Evolutionary conservation across 2,888 invertebrate genomes (phyloP).

Genomic region (Teleiodes luculella): DNA sequence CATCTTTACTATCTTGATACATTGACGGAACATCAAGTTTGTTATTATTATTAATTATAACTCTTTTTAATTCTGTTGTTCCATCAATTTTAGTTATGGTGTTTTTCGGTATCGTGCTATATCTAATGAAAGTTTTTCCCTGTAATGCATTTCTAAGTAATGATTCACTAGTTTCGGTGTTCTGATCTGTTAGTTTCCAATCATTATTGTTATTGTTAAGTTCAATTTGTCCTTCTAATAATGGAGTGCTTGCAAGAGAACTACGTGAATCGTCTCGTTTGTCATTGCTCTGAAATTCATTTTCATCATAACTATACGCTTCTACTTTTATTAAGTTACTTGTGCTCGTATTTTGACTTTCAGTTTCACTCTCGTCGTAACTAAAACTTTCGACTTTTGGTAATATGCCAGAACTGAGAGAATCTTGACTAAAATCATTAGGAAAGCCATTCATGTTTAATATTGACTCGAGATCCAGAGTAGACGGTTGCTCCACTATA

Average conservation of each 20-base stretch:
- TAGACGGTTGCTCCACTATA: constrained; percentile 76
- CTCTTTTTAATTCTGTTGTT: constrained; percentile 59
- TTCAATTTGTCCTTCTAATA: constrained; percentile 75
- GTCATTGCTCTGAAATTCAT: constrained; percentile 57
- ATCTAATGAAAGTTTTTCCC: constrained; percentile 83
- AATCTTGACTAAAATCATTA: constrained; percentile 78
- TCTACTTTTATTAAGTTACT: constrained; percentile 77
- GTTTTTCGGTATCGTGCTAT: constrained; percentile 78
- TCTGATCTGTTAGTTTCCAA: constrained; percentile 88
- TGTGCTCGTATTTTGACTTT: constrained; percentile 84
- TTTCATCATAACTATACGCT: constrained; percentile 63
- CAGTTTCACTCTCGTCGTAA: constrained; percentile 88
- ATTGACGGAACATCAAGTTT: constrained; percentile 76
- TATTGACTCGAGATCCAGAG: constrained; percentile 88
- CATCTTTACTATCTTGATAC: constrained; percentile 69
- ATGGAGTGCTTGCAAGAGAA: constrained; percentile 71
- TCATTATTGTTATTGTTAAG: constrained; percentile 88
- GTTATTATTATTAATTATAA: constrained; percentile 69
- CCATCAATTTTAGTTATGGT: constrained; percentile 61
- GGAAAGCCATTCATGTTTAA: constrained; percentile 83
- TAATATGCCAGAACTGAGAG: constrained; percentile 69
- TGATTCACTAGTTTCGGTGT: constrained; percentile 83
- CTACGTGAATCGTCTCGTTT: constrained; percentile 66
- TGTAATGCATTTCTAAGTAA: constrained; percentile 89
- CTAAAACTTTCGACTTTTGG: constrained; percentile 86